Evolutionary conservation across 2,113 vertebrate species (phyloP).

Genomic region (Tylochromis polylepis): DNA sequence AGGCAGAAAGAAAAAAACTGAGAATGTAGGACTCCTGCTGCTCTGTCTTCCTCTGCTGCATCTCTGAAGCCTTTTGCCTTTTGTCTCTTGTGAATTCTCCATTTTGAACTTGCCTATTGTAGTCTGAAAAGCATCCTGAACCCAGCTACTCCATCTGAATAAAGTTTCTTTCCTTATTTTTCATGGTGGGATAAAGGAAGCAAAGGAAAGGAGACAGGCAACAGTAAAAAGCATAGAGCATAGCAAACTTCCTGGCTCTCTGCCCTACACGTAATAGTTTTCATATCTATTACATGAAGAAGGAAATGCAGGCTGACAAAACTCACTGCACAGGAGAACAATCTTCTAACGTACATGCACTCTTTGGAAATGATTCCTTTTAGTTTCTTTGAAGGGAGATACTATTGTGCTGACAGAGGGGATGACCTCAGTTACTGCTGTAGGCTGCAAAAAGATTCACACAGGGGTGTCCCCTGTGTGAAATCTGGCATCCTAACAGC

Average conservation of each 20-base stretch:
- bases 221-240: not conserved
- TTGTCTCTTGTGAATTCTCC: not conserved
- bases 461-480: not conserved
- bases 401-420: conserved; percentile 9
- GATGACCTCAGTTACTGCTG: not conserved
- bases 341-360: not conserved
- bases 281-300: not conserved
- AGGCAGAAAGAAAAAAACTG: not conserved
- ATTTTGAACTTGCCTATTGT: not conserved
- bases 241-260: not conserved
- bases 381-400: not conserved
- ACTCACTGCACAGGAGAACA: not conserved
- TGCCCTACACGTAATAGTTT: not conserved
- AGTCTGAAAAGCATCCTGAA: not conserved
- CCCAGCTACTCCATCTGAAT: not conserved
- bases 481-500: not conserved
- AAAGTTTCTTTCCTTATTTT: not conserved
- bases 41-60: not conserved
- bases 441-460: not conserved
- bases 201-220: not conserved
- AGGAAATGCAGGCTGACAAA: not conserved
- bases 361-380: not conserved
- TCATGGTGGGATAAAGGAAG: not conserved
- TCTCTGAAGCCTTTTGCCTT: not conserved
- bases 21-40: not conserved